phyloP scores from a whole-genome alignment of 2,888 invertebrate species.

The Meandrusa payeni region DNA sequence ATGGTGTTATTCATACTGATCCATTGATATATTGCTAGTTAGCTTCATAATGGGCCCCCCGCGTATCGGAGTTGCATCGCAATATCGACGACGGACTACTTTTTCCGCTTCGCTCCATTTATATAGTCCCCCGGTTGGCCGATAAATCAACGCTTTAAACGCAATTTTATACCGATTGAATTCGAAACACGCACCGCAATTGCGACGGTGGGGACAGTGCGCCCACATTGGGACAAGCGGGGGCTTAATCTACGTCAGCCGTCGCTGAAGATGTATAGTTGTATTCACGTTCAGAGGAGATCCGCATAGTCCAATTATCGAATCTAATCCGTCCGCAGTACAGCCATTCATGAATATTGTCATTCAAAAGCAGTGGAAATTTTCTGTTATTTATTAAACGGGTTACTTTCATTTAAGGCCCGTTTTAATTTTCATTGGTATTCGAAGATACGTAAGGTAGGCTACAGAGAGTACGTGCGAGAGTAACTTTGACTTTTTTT shows the following conservation, averaged over 20 bases:
- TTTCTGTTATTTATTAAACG: too few relatives aligned
- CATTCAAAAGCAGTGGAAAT: conserved; percentile 17
- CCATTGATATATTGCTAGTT: conserved; percentile 23
- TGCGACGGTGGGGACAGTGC: conserved; percentile 39
- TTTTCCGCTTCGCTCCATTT: conserved; percentile 44
- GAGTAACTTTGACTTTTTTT: too few relatives aligned
- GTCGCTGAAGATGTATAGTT: conserved; percentile 33
- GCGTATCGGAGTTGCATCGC: conserved; percentile 25
- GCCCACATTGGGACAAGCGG: conserved; percentile 26
- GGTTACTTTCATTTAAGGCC: too few relatives aligned
- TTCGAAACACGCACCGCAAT: conserved; percentile 43
- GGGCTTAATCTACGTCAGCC: conserved; percentile 45
- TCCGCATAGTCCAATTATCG: conserved; percentile 40
- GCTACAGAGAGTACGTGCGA: too few relatives aligned
- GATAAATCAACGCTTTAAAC: conserved; percentile 27
- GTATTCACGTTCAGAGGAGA: conserved; percentile 32
- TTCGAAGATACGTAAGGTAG: too few relatives aligned
- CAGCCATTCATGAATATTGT: conserved; percentile 28
- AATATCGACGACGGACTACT: conserved; percentile 22
- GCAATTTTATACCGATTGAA: conserved; percentile 39
- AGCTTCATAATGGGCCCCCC: conserved; percentile 22
- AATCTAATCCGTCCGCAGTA: conserved; percentile 27
- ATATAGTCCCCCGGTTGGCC: conserved; percentile 25
- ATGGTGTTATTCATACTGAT: conserved; percentile 14
- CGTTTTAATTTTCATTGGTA: too few relatives aligned